These are phyloP conservation scores for Lepidurus arcticus DNA, from an alignment of 1,140 invertebrate genomes.

Conservation along the genomic window DNA sequence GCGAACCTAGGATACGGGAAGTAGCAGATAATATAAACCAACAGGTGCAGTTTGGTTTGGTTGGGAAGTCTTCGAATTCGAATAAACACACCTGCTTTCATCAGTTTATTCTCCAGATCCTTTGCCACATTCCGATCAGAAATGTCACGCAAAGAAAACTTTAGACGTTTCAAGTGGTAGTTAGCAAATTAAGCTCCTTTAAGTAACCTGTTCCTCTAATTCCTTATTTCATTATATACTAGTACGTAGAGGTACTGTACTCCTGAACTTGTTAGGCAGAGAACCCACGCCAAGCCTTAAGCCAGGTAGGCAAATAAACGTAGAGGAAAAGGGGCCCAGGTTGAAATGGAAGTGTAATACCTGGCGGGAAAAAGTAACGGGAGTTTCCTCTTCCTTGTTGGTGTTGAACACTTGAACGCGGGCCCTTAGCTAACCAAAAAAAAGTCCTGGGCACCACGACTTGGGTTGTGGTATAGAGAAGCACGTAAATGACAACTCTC, in stretches of 20 bases:
- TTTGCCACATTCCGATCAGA: not conserved
- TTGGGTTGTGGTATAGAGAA: not conserved
- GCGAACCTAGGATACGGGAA: not conserved
- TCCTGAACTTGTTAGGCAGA: no score
- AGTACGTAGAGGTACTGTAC: no score
- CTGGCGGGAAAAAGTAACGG: conserved; percentile 17
- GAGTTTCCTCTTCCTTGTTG: conserved; percentile 15
- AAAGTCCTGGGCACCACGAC: not conserved
- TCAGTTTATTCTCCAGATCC: not conserved
- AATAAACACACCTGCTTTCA: no score
- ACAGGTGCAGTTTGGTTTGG: not conserved
- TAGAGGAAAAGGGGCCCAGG: not conserved
- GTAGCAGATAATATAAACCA: not conserved
- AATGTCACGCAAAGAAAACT: not conserved
- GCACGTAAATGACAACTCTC: no score
- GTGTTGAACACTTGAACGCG: not conserved
- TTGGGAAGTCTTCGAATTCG: not conserved
- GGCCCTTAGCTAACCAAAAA: not conserved
- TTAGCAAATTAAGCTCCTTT: not conserved
- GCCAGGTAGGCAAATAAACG: not conserved
- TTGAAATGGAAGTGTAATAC: not conserved
- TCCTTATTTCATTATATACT: no score
- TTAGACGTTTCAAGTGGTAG: not conserved
- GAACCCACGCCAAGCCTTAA: not conserved
- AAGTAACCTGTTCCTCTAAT: no score